Base-by-base conservation (phyloP, 2,797 vertebrate genomes). In the Pangasius krempfi region DNA sequence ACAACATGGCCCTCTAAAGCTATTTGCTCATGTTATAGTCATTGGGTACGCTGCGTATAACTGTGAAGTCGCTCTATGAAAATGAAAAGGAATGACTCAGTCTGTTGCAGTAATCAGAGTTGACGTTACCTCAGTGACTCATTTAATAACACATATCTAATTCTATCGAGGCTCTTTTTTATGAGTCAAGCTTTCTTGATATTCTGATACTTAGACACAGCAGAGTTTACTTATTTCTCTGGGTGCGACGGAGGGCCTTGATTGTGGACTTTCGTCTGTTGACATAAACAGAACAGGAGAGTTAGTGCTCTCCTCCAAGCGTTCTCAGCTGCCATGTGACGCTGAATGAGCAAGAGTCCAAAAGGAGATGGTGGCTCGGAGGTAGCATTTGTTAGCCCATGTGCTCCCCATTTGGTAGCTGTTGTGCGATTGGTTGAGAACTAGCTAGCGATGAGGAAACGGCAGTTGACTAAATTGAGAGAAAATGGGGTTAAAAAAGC, bases 61-160 rank as follows among this genome's bases (percentile, higher is more conserved):
- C 37, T 84, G 82, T n/a, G 25, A 84, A 84, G 16, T 83, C 14
- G n/a, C 37, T 66, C 81, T 84, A n/a, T 83, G 5, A 47, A 83
- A 81, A 7, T 0, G 18, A 68, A 52, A 83, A 66, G 27, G 14
- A 84, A 84, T 84, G 82, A 84, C 62, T 84, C 62, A 52, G 62
- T 4, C 82, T 13, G 60, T 47, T 47, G 60, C 60, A 30, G 60
- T 64, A 30, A 84, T 84, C 62, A 68, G 44, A 52, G 40, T 27
- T 44, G 56, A 13, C 27, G 50, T 66, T 68, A 84, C 82, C 44
- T 30, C 64, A 33, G 82, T 84, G 62, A 84, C 44, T 68, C 62
- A 68, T 68, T 52, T 33, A 84, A 68, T 66, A 27, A 66, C 40
- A 84, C 58, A 50, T 47, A 50, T 84, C 58, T 18, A 27, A 27